Evolutionary conservation across 2,888 invertebrate species (phyloP), one percentile per base, ranked within the genome.

Genomic region (Drosophila silvestris): DNA sequence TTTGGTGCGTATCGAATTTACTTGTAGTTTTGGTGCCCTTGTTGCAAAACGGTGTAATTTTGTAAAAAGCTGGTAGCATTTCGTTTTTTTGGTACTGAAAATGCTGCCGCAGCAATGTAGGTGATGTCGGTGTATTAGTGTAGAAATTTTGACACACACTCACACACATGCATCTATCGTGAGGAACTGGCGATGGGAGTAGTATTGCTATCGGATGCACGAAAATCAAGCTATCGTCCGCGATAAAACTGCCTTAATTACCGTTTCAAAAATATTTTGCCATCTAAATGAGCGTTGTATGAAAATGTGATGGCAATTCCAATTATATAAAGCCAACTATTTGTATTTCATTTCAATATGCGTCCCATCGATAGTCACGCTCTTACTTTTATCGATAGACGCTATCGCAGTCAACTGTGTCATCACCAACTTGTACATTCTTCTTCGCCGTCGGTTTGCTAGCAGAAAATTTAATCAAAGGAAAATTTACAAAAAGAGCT

Each of bases 1-100:
- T 74, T 82, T 87, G 91, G 92, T 92, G 86, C 84, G 92, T 92
- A 92, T 89, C 56, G 64, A 62, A 59, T 62, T 74, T 66, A 37
- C 56, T 70, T 81, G 39, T 74, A 67, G 66, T 63, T 66, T 61
- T 32, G 71, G 50, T 35, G 58, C 19, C 32, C 39, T 12, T 52
- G 14, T 35, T 63, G 56, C 19, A 68, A 70, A 75, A 63, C 32
- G 54, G 26, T 39, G 30, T 44, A 74, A 71, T 68, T 77, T 51
- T 14, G 26, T 50, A 35, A 73, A 82, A 82, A 77, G 56, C 72
- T 79, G 74, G 60, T 73, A 60, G 76, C 70, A 32, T 73, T 78
- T 81, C 70, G 73, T 67, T 52, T 37, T 52, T 61, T 65, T 66
- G 28, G 28, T 65, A 53, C 59, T 62, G 41, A 64, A 70, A 77